These are phyloP conservation scores for Pardosa pseudoannulata DNA, from an alignment of 2,888 invertebrate genomes.

Conservation along the genomic window DNA sequence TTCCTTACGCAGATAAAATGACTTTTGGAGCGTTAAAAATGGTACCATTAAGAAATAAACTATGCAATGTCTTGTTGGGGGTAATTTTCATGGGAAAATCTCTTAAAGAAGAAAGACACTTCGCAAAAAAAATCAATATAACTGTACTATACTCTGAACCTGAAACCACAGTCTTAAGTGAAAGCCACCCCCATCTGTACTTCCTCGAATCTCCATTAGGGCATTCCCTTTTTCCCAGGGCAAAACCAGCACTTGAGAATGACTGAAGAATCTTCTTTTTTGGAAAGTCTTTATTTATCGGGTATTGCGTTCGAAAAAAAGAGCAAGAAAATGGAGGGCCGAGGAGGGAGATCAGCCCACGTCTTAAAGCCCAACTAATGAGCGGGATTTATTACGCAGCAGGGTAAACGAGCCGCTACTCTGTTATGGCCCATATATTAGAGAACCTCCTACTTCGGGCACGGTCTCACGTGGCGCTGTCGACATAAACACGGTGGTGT, in stretches of 20 bases:
- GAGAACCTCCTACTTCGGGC: not conserved
- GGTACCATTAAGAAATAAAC: too few relatives aligned
- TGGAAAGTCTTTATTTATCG: conserved; percentile 47
- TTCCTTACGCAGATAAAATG: too few relatives aligned
- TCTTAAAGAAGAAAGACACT: too few relatives aligned
- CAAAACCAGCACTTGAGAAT: not conserved
- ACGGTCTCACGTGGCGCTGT: conserved; percentile 22
- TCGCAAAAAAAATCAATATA: too few relatives aligned
- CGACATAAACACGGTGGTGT: conserved; percentile 9
- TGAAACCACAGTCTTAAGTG: too few relatives aligned
- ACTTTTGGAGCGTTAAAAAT: too few relatives aligned
- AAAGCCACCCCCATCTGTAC: too few relatives aligned
- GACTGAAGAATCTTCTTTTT: not conserved
- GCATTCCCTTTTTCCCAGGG: not conserved
- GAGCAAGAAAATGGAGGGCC: conserved; percentile 13
- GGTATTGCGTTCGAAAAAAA: not conserved
- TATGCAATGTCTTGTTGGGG: too few relatives aligned
- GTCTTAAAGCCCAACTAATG: conserved; percentile 46
- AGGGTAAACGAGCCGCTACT: conserved; percentile 35
- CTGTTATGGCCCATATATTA: conserved; percentile 33
- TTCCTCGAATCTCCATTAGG: not conserved
- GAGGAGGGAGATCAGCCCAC: conserved; percentile 15
- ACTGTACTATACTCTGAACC: too few relatives aligned
- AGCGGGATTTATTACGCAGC: conserved; percentile 54
- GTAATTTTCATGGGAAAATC: too few relatives aligned